Base-by-base conservation (phyloP, 1,140 invertebrate species). In the Solen grandis region DNA sequence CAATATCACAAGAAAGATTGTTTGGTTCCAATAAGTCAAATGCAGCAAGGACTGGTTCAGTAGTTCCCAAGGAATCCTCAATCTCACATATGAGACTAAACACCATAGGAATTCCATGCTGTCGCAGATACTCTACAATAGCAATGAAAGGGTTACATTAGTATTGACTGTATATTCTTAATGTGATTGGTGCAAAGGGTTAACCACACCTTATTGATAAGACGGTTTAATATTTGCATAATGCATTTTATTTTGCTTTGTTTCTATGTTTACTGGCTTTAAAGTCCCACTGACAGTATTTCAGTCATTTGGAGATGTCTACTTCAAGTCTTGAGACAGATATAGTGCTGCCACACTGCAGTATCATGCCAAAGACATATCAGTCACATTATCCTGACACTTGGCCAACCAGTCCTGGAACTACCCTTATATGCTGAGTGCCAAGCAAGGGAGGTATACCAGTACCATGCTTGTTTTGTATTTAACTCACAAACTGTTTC, bases 51-150 rank as follows among this genome's bases (percentile, higher is more conserved):
- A 73, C 70, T 31, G 70, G 52, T 31, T 16, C 16, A 8, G 16
- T 14, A n/a, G 29, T 73, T 8, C 52, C 25, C 13, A 73, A 73
- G 29, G 70, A 25, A 73, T 59, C 52, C 27, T 73, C 52, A n/a
- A 73, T 59, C 70, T 73, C 70, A 4, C n/a, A 4, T 3, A 73
- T 38, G 3, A 73, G 52, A 33, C 27, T 36, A 35, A 36, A 65
- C 5, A 73, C 33, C 19, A 73, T n/a, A 8, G 70, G 70, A 22
- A 57, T 38, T 14, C 70, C 70, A 65, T 65, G 22, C 16, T 5
- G 19, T 25, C 22, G 25, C 19, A 65, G 33, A 65, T 31, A 65
- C 4, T 35, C 60, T 65, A 22, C 13, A 33, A 13, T 10, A 8
- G 8, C 22, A 59, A 13, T n/a, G n/a, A n/a, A 50, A 50, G 19